Conservation (phyloP, 1,140 invertebrate species). For the Ceratitis capitata region DNA sequence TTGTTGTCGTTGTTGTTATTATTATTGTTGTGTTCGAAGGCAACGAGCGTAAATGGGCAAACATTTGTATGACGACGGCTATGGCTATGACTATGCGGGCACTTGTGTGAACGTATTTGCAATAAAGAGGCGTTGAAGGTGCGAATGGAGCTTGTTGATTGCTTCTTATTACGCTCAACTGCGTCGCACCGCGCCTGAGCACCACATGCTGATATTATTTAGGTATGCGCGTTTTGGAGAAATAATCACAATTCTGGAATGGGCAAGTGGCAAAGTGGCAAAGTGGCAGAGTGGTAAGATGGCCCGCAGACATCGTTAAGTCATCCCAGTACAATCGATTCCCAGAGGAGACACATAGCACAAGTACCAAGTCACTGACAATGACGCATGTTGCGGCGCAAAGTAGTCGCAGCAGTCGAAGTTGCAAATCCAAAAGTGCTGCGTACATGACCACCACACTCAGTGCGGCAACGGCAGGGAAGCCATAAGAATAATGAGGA, state of each 20-base stretch:
- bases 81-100: no score
- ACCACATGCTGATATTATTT: background rate
- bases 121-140: background rate
- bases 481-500: background rate
- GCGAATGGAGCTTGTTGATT: conserved; percentile 24
- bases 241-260: background rate
- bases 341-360: conserved; percentile 3
- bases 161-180: background rate
- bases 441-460: background rate
- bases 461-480: background rate
- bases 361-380: background rate
- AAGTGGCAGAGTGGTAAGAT: background rate
- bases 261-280: background rate
- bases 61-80: background rate
- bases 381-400: background rate
- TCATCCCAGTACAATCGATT: conserved; percentile 14
- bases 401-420: background rate
- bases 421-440: background rate
- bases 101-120: no score
- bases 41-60: background rate
- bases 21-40: background rate
- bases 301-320: conserved; percentile 18
- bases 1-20: no score
- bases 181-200: background rate
- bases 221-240: background rate